Percentiles rank a stretch among this genome's conserved stretches.
phyloP scores from a whole-genome alignment of 1,140 invertebrate species.

The Macrosteles quadrilineatus region DNA sequence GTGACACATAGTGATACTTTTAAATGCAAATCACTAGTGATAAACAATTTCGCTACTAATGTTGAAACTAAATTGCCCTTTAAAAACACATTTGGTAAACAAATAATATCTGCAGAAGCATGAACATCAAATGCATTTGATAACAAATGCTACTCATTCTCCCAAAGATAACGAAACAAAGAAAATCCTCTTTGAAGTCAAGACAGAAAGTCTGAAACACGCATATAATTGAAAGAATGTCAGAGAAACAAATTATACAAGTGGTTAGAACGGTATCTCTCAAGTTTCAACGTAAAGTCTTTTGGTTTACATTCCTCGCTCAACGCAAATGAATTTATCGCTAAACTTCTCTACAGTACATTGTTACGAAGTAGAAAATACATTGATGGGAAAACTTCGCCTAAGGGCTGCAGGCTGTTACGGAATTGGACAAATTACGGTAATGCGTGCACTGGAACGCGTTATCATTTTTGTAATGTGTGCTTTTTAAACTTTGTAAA shows the following conservation, averaged over 20 bases:
- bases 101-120: too few relatives aligned
- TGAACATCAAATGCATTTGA: too few relatives aligned
- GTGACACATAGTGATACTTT: too few relatives aligned
- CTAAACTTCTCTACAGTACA: constrained; percentile 12
- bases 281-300: constrained; percentile 20
- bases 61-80: too few relatives aligned
- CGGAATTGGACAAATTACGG: constrained; percentile 2
- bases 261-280: not conserved
- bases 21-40: too few relatives aligned
- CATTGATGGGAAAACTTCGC: constrained; percentile 20
- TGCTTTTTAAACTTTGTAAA: too few relatives aligned
- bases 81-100: too few relatives aligned
- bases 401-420: constrained; percentile 11
- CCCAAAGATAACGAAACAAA: too few relatives aligned
- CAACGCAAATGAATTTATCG: constrained; percentile 26
- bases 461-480: not conserved
- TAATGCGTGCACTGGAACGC: not conserved
- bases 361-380: constrained; percentile 15
- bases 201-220: not conserved
- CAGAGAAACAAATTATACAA: constrained; percentile 14
- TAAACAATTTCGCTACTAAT: too few relatives aligned
- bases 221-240: constrained; percentile 13
- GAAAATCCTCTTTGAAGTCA: too few relatives aligned
- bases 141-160: too few relatives aligned
- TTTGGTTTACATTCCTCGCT: constrained; percentile 20